phyloP scores from a whole-genome alignment of 2,797 vertebrate genomes.

The Erpetoichthys calabaricus region DNA sequence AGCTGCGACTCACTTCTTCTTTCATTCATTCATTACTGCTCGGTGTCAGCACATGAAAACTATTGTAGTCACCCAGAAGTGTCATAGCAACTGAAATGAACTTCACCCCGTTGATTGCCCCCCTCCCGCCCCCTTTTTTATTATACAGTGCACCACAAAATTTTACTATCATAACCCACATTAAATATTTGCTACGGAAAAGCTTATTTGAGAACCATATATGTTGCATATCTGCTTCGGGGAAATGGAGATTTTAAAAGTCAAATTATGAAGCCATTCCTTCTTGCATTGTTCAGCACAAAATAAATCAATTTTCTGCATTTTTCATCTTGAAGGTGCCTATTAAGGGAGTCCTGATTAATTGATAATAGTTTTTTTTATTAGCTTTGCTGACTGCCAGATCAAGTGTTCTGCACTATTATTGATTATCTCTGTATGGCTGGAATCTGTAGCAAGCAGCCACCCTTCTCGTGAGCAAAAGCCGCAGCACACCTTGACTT shows the following conservation, averaged over 20 bases:
- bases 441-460: neutral
- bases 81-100: conserved; percentile 73
- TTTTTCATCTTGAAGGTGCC: neutral
- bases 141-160: neutral
- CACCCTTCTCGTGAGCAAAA: neutral
- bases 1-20: conserved; percentile 67
- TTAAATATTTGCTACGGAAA: too few relatives aligned
- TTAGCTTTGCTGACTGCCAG: conserved; percentile 1
- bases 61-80: conserved; percentile 69
- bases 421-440: neutral
- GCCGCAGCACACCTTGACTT: neutral
- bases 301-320: neutral
- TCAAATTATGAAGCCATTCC: neutral
- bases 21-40: conserved; percentile 77
- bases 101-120: conserved; percentile 48
- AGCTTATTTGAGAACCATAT: too few relatives aligned
- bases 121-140: conserved; percentile 33
- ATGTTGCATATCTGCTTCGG: too few relatives aligned
- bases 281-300: neutral
- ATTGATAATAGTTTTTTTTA: neutral
- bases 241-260: too few relatives aligned
- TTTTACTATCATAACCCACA: too few relatives aligned
- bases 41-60: conserved; percentile 66
- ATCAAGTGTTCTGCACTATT: neutral
- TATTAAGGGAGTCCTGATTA: neutral